Evolutionary conservation across 2,113 vertebrate genomes (phyloP).

Genomic region (Bos javanicus): DNA sequence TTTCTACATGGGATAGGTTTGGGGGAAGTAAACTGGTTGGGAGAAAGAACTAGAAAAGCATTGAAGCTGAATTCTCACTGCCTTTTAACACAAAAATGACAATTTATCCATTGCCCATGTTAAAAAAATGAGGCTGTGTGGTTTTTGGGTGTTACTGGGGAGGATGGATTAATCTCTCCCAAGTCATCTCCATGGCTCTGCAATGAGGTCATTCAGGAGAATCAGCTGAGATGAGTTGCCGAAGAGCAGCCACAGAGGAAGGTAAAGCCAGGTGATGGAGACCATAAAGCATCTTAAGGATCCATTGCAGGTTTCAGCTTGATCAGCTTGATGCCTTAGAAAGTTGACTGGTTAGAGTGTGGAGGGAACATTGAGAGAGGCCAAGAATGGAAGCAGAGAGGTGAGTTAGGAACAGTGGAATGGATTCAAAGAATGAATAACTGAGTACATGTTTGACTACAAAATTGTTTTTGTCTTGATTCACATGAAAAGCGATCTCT

Average conservation of each 20-base stretch:
- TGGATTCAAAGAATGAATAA: neutral
- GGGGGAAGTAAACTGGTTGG: neutral
- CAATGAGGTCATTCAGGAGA: neutral
- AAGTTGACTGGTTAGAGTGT: neutral
- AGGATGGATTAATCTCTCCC: neutral
- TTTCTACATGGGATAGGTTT: conserved; percentile 13
- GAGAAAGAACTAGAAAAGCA: neutral
- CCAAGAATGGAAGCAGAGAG: neutral
- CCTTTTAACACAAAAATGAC: neutral
- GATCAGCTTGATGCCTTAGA: neutral
- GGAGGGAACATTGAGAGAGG: neutral
- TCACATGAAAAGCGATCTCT: neutral
- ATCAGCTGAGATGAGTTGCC: neutral
- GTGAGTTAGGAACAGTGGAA: neutral
- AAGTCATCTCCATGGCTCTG: neutral
- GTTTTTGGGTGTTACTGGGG: neutral
- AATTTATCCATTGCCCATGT: neutral
- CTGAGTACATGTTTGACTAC: neutral
- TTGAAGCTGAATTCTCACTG: neutral
- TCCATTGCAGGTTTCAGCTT: neutral
- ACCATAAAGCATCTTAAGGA: neutral
- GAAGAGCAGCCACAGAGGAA: neutral
- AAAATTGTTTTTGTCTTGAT: neutral
- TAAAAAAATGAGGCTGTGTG: neutral
- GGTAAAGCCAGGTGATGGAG: neutral